Evolutionary conservation across 2,888 invertebrate species (phyloP), one percentile per base, ranked within the genome.

Genomic region (Agonopterix heracliana): DNA sequence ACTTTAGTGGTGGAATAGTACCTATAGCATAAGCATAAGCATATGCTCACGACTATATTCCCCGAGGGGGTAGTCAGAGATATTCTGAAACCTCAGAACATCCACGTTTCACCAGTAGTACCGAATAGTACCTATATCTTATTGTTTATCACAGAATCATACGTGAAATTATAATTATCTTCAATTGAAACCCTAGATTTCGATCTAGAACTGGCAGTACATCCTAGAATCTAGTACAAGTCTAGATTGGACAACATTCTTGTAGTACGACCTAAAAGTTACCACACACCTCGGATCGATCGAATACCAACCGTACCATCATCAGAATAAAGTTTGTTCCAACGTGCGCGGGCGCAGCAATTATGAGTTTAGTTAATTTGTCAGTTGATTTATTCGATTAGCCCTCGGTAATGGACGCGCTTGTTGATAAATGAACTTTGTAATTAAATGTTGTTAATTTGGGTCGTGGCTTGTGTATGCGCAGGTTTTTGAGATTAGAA

Each of bases 371-470:
- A 50, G 57, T 57, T 56, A 51, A 59, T 57, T 55, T 50, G 60
- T 58, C 52, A 54, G 38, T 56, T 41, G 52, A 57, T 60, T 60
- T 54, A 61, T 61, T 60, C 51, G 56, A 57, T 53, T 54, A 53
- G 50, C 50, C 50, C 44, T 50, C 51, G 61, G 70, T 73, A 68
- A 64, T 61, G 55, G 49, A 59, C 51, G 43, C 42, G n/a, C 38
- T 38, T 9, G 48, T 54, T 60, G 58, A 62, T 66, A 56, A 61
- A 64, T 66, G 54, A 53, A 53, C 46, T 56, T 49, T 10, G 52
- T 63, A 57, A 63, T 66, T 61, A 54, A 55, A 60, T 58, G 50
- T 53, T 47, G 54, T 57, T 51, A 55, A 59, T 60, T 56, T 49
- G 51, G 54, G 50, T 53, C 51, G 44, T 49, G 51, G 54, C 49